Conservation (phyloP, 2,797 vertebrate species). For the Argentina silus region DNA sequence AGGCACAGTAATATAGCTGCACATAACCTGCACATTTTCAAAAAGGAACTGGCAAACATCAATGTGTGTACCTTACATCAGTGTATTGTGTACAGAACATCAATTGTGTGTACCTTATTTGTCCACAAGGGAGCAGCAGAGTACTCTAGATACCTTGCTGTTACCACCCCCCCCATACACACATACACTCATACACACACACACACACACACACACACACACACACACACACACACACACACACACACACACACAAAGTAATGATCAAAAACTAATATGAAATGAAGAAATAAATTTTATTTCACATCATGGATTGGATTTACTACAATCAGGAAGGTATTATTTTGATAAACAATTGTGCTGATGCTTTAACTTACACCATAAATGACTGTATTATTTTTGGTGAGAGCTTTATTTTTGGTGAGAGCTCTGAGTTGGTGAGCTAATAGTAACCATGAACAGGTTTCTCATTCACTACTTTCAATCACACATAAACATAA, state of each 20-base stretch:
- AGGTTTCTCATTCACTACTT: constrained; percentile 16
- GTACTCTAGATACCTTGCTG: background rate
- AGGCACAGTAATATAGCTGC: background rate
- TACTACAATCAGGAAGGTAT: constrained; percentile 11
- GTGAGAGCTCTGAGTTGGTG: background rate
- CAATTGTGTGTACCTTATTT: background rate
- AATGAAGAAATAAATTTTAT: constrained; percentile 1
- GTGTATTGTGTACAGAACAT: no score
- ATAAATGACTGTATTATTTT: constrained; percentile 23
- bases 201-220: constrained; percentile 2
- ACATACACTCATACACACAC: constrained; percentile 3
- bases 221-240: constrained; percentile 2
- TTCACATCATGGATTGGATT: background rate
- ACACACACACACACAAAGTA: background rate
- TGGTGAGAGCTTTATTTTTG: background rate
- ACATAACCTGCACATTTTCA: no score
- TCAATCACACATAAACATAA: constrained; percentile 34
- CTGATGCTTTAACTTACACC: constrained; percentile 6
- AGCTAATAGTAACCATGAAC: constrained; percentile 24
- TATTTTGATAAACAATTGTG: constrained; percentile 33
- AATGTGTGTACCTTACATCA: no score
- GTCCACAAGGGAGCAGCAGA: constrained; percentile 17
- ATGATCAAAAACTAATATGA: no score
- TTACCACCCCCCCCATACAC: constrained; percentile 10
- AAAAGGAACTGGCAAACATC: no score